These are phyloP conservation scores for Leucophenga varia DNA, from an alignment of 1,140 invertebrate genomes.

Conservation along the genomic window DNA sequence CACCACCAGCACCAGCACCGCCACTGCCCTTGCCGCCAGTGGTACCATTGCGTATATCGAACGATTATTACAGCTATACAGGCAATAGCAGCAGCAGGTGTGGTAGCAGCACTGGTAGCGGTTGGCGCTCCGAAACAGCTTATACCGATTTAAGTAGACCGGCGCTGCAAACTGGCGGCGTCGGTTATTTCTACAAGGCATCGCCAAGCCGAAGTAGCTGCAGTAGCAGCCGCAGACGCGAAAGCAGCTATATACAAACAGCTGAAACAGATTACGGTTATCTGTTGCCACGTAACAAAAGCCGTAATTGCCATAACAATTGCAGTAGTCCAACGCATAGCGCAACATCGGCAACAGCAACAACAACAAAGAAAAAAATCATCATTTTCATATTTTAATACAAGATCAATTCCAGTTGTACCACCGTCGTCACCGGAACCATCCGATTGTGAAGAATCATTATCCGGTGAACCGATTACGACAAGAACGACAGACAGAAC, in stretches of 20 bases:
- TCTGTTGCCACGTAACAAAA: slow-evolving; percentile 34
- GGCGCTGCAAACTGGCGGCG: slow-evolving; percentile 40
- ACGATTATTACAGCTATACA: slow-evolving; percentile 29
- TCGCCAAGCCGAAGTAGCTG: slow-evolving; percentile 19
- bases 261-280: slow-evolving; percentile 32
- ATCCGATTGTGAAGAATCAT: too few species aligned
- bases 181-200: slow-evolving; percentile 42
- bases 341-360: slow-evolving; percentile 27
- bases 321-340: too few species aligned
- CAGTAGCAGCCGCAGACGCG: slow-evolving; percentile 22
- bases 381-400: too few species aligned
- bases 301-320: slow-evolving; percentile 44
- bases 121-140: slow-evolving; percentile 15
- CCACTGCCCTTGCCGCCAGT: slow-evolving; percentile 32
- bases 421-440: too few species aligned
- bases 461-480: too few species aligned
- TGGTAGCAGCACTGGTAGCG: slow-evolving; percentile 29
- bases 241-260: neutral
- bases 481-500: neutral
- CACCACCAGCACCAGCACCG: slow-evolving; percentile 33
- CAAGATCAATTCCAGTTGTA: slow-evolving; percentile 26
- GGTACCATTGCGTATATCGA: slow-evolving; percentile 36
- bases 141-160: slow-evolving; percentile 32
- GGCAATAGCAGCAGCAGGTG: slow-evolving; percentile 8
- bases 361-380: too few species aligned